Percentiles rank a stretch among this genome's conserved stretches.
phyloP scores from a whole-genome alignment of 1,140 invertebrate genomes.

The Mya arenaria region DNA sequence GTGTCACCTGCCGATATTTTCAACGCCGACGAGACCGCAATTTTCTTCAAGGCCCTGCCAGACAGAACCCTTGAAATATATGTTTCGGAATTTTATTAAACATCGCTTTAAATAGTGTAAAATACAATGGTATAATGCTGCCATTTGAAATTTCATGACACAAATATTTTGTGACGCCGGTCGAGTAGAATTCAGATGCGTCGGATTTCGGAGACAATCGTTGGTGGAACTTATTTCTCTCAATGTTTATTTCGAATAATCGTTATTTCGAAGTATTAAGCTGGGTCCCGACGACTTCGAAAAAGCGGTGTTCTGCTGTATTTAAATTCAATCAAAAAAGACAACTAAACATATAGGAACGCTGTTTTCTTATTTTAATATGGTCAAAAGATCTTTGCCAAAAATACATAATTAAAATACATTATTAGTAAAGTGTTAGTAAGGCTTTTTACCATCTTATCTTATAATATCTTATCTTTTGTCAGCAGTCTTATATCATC shows the following conservation, averaged over 20 bases:
- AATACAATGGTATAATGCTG: neutral
- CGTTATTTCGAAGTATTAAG: neutral
- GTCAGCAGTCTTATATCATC: too few species aligned
- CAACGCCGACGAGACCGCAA: conserved; percentile 1
- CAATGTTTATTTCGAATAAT: neutral
- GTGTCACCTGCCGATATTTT: neutral
- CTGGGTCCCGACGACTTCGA: neutral
- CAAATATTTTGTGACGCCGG: neutral
- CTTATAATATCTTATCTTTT: too few species aligned
- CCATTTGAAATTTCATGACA: neutral
- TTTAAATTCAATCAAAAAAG: too few species aligned
- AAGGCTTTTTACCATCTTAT: too few species aligned
- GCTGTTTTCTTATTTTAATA: too few species aligned
- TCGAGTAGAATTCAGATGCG: neutral
- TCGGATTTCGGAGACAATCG: neutral
- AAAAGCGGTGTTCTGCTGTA: neutral
- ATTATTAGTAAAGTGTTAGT: too few species aligned
- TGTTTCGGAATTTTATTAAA: too few species aligned
- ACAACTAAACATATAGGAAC: too few species aligned
- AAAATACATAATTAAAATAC: too few species aligned
- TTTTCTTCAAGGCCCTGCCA: neutral
- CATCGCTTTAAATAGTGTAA: neutral
- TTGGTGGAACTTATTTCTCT: neutral
- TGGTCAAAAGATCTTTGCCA: too few species aligned
- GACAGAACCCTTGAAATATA: neutral